These are phyloP conservation scores for Caenorhabditis sp. DNA, from an alignment of 2,888 invertebrate genomes.

Conservation along the genomic window DNA sequence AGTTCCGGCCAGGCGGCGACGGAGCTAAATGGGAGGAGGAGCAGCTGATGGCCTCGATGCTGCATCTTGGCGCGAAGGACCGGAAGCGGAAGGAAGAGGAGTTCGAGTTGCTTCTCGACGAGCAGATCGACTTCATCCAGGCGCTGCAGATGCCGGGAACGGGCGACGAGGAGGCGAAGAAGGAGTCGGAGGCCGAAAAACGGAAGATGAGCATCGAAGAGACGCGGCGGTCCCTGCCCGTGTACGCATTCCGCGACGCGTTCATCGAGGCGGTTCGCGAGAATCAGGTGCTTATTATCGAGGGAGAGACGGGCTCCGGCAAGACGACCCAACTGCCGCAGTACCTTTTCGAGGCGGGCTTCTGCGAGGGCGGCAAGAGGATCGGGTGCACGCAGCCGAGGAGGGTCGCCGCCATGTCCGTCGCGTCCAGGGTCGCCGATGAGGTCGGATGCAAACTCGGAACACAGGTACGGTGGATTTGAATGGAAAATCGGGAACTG, in stretches of 20 bases:
- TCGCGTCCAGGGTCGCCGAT: slow-evolving; percentile 96
- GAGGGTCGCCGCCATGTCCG: slow-evolving; percentile 99
- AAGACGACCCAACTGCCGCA: slow-evolving; percentile 83
- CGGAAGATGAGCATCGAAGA: slow-evolving; percentile 86
- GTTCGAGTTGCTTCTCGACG: slow-evolving; percentile 91
- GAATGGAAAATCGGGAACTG: no score
- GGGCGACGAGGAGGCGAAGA: slow-evolving; percentile 70
- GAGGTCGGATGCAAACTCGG: slow-evolving; percentile 97
- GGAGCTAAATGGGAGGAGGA: slow-evolving; percentile 67
- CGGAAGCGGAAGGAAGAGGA: slow-evolving; percentile 82
- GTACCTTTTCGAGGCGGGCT: slow-evolving; percentile 82
- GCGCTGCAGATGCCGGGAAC: slow-evolving; percentile 81
- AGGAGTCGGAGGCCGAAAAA: slow-evolving; percentile 71
- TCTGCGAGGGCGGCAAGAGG: slow-evolving; percentile 85
- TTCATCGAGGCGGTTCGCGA: slow-evolving; percentile 92
- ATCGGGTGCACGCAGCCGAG: slow-evolving; percentile 98
- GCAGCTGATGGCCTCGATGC: slow-evolving; percentile 58
- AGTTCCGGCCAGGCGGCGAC: slow-evolving; percentile 60
- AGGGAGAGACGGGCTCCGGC: slow-evolving; percentile 85
- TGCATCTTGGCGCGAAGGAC: slow-evolving; percentile 64
- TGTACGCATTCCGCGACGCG: slow-evolving; percentile 91
- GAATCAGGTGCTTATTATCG: slow-evolving; percentile 79
- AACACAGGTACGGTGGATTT: slow-evolving; percentile 71
- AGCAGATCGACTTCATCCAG: slow-evolving; percentile 97
- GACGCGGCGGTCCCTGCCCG: slow-evolving; percentile 92